Base-by-base conservation (phyloP, 2,888 invertebrate genomes). In the Mantis religiosa region DNA sequence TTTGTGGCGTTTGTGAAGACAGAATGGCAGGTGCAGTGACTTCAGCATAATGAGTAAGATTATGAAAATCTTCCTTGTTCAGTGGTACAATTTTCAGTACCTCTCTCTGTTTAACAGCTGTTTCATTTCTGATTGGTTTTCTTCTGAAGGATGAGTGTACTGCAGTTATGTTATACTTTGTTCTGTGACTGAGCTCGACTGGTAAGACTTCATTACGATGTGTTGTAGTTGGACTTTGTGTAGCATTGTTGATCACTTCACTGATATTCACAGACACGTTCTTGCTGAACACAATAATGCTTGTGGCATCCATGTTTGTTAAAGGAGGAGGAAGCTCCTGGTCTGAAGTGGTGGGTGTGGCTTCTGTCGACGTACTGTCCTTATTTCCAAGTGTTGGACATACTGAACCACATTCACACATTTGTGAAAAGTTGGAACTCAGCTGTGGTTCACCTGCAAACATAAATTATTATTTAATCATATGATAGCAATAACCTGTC, bases 391-490 rank as follows among this genome's bases (percentile, higher is more conserved):
- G 27, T 28, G 82, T n/a, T 28, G 94, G 93, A 89, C 94, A 94
- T 91, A 94, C 93, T 3, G 94, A 92, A 15, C 94, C 94, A 91
- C 95, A 95, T 91, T 94, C 94, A 90, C 95, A 95, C 89, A 94
- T 94, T 83, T 94, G 94, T 8, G 91, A 91, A 87, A 92, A 91
- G 91, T 94, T 94, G 89, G 94, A 94, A 90, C 93, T 94, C 7
- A 93, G 90, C 28, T 89, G 87, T 47, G 90, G 85, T 71, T 89
- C 89, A 82, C 90, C 87, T 90, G 90, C 47, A 90, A 90, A 27
- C 25, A 84, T 84, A 41, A 20, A 71, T 71, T 4, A 25, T 8
- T 20, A 71, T 71, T 25, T 30, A 25, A n/a, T n/a, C 3, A 8
- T 84, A 25, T 14, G 28, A 12, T 8, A 84, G 20, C 3, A 34